phyloP scores from a whole-genome alignment of 2,888 invertebrate species.

The Bellardia pandia region DNA sequence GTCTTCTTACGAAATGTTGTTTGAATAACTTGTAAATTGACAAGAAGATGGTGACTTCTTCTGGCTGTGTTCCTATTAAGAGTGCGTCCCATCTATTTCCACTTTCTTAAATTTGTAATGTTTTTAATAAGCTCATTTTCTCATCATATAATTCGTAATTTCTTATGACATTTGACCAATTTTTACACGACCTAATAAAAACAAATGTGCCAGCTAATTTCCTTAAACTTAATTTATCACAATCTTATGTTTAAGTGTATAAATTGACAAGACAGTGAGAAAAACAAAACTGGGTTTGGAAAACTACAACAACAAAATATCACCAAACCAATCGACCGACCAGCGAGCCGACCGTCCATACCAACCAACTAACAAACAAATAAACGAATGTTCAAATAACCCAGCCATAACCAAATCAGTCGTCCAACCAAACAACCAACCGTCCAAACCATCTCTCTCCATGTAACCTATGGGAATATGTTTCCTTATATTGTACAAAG shows the following conservation, averaged over 20 bases:
- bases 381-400: constrained; percentile 45
- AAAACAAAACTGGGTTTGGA: constrained; percentile 30
- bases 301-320: constrained; percentile 37
- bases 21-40: too few relatives aligned
- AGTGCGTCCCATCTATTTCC: too few relatives aligned
- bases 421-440: constrained; percentile 69
- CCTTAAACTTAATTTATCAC: not conserved
- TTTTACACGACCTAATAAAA: too few relatives aligned
- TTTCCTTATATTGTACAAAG: constrained; percentile 52
- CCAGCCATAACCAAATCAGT: constrained; percentile 67
- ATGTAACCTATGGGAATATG: constrained; percentile 71
- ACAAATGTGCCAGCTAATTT: too few relatives aligned
- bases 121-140: too few relatives aligned
- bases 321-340: constrained; percentile 50
- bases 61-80: too few relatives aligned
- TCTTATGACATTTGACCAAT: too few relatives aligned
- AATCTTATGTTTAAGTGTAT: constrained; percentile 39
- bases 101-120: too few relatives aligned
- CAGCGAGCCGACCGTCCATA: not conserved
- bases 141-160: too few relatives aligned
- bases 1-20: too few relatives aligned
- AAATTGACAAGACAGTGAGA: constrained; percentile 48
- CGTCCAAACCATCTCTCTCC: constrained; percentile 65
- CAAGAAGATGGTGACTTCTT: too few relatives aligned
- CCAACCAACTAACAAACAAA: constrained; percentile 71